Evolutionary conservation across 1,140 invertebrate species (phyloP).

Genomic region (Atta texana): DNA sequence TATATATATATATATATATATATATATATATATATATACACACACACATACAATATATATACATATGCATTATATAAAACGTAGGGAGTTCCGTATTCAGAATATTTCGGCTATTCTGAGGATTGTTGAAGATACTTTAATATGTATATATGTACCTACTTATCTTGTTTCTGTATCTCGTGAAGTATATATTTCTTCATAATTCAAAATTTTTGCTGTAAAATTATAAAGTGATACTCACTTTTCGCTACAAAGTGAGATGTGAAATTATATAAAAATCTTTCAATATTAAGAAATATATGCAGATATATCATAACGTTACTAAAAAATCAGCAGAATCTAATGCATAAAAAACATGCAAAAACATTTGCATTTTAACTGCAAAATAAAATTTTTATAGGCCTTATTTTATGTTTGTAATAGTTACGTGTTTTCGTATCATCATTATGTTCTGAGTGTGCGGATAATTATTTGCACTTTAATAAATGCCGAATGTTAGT

Average conservation of each 20-base stretch:
- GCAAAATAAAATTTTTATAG: background rate
- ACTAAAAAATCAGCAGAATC: background rate
- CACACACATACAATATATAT: too few species aligned
- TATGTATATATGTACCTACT: background rate
- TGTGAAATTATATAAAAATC: conserved; percentile 10
- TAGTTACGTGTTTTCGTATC: background rate
- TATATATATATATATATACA: conserved; percentile 32
- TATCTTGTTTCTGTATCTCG: background rate
- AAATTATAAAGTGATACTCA: background rate
- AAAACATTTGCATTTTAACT: background rate
- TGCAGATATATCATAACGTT: background rate
- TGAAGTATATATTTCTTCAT: background rate
- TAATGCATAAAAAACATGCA: too few species aligned
- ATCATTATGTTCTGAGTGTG: conserved; percentile 23
- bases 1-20: conserved; percentile 58
- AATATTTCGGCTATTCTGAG: background rate
- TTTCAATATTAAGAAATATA: background rate
- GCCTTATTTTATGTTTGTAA: background rate
- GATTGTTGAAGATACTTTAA: background rate
- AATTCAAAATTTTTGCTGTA: background rate
- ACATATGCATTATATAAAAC: conserved; percentile 14
- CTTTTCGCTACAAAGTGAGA: background rate
- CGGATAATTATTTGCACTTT: conserved; percentile 38
- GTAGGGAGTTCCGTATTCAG: conserved; percentile 43
- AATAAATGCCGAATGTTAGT: conserved; percentile 48